These are phyloP conservation scores for Laticauda laticaudata DNA, from an alignment of 2,113 vertebrate genomes.

Conservation along the genomic window DNA sequence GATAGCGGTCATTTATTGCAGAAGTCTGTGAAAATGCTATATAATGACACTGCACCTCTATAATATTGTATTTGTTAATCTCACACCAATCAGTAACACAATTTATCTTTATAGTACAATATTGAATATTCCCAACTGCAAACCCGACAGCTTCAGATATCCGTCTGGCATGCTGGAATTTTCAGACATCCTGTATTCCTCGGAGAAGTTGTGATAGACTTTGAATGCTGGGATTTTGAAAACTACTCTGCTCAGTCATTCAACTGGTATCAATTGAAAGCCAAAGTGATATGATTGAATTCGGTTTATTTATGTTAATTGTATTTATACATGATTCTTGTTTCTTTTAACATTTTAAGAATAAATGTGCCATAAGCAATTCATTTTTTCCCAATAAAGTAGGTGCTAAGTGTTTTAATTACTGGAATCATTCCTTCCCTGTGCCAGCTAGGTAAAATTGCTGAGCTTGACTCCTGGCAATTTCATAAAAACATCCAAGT, in stretches of 20 bases:
- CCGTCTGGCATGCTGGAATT: slow-evolving; percentile 83
- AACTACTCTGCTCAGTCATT: slow-evolving; percentile 63
- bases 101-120: slow-evolving; percentile 72
- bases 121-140: slow-evolving; percentile 75
- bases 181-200: slow-evolving; percentile 81
- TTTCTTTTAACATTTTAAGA: neutral
- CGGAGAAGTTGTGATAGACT: slow-evolving; percentile 81
- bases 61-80: neutral
- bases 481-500: neutral
- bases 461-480: neutral
- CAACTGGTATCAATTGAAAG: slow-evolving; percentile 79
- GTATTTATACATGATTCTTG: neutral
- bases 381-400: neutral
- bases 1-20: neutral
- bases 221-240: slow-evolving; percentile 78
- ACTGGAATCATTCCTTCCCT: neutral
- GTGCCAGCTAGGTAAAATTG: neutral
- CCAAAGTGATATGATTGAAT: slow-evolving; percentile 72
- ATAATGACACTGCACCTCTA: accelerated
- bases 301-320: neutral
- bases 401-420: neutral
- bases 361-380: neutral
- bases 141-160: slow-evolving; percentile 77
- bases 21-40: neutral
- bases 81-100: slow-evolving; percentile 7